Evolutionary conservation across 2,888 invertebrate species (phyloP).

Genomic region (Neuroscelio doddi): DNA sequence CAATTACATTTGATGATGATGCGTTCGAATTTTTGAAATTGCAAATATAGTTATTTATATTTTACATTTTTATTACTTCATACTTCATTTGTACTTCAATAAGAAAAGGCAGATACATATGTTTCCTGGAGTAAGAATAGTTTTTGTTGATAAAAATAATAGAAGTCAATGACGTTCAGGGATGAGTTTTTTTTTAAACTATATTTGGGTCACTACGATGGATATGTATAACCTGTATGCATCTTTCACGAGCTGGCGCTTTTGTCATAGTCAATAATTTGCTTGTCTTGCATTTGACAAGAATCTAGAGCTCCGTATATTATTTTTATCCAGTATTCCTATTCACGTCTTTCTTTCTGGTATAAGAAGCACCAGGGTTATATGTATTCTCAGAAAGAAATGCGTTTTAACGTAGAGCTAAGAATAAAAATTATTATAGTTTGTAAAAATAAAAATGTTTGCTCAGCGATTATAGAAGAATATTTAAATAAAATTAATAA

Average conservation of each 20-base stretch:
- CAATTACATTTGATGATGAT: too few species aligned
- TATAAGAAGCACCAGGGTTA: slow-evolving; percentile 12
- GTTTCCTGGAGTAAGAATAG: slow-evolving; percentile 7
- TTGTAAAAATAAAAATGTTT: not conserved
- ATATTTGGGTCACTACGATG: slow-evolving; percentile 50
- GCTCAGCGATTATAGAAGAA: too few species aligned
- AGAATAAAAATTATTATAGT: slow-evolving; percentile 16
- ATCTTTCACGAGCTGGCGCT: slow-evolving; percentile 52
- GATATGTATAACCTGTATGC: slow-evolving; percentile 43
- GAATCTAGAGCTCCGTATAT: slow-evolving; percentile 47
- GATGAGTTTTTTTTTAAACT: slow-evolving; percentile 38
- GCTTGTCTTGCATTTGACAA: slow-evolving; percentile 38
- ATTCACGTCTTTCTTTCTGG: slow-evolving; percentile 24
- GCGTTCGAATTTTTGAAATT: not conserved
- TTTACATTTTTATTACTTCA: too few species aligned
- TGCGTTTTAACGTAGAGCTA: slow-evolving; percentile 11
- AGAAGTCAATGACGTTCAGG: slow-evolving; percentile 39
- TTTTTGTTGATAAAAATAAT: slow-evolving; percentile 37
- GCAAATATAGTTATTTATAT: too few species aligned
- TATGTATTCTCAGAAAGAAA: slow-evolving; percentile 13
- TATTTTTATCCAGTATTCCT: slow-evolving; percentile 39
- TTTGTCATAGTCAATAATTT: slow-evolving; percentile 47
- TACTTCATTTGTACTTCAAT: not conserved
- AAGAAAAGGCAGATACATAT: not conserved
- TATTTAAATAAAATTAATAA: too few species aligned